These are phyloP conservation scores for Bombus impatiens DNA, from an alignment of 1,140 invertebrate species.

Conservation along the genomic window DNA sequence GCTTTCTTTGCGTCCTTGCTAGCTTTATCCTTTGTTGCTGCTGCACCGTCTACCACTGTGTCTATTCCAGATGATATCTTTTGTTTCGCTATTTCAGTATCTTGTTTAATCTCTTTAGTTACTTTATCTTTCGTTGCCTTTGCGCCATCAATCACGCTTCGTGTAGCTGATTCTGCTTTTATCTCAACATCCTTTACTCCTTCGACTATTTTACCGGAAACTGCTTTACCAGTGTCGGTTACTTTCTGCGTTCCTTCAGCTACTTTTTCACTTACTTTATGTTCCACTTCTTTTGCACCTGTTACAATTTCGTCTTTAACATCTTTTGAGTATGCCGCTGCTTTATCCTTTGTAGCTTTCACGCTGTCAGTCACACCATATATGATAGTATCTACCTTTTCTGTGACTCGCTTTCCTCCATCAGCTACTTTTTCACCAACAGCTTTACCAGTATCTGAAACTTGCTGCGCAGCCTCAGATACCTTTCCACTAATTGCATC, in stretches of 20 bases:
- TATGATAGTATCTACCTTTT: neutral
- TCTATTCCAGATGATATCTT: conserved; percentile 43
- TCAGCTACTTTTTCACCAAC: conserved; percentile 15
- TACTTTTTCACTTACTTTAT: neutral
- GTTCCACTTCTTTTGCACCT: conserved; percentile 35
- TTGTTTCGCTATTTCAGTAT: conserved; percentile 28
- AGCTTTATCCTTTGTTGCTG: conserved; percentile 31
- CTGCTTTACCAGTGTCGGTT: neutral
- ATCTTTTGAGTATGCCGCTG: neutral
- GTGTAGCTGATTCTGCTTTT: neutral
- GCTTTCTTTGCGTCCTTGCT: conserved; percentile 2
- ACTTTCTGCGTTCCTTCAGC: neutral
- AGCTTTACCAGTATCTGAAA: conserved; percentile 16
- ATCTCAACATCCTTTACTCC: neutral
- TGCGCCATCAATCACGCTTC: neutral
- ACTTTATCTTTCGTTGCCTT: conserved; percentile 31
- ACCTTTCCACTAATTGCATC: conserved; percentile 40
- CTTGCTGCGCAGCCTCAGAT: neutral
- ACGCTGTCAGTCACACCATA: neutral
- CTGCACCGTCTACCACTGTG: neutral
- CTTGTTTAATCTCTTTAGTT: conserved; percentile 19
- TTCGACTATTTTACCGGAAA: neutral
- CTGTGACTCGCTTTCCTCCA: neutral
- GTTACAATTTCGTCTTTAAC: neutral
- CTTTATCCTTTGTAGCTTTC: conserved; percentile 8